A percentile compares a stretch with the other conserved stretches of the same genome.
These are phyloP conservation scores for Rhadinocentrus ornatus DNA, from an alignment of 2,797 vertebrate genomes.

Conservation along the genomic window DNA sequence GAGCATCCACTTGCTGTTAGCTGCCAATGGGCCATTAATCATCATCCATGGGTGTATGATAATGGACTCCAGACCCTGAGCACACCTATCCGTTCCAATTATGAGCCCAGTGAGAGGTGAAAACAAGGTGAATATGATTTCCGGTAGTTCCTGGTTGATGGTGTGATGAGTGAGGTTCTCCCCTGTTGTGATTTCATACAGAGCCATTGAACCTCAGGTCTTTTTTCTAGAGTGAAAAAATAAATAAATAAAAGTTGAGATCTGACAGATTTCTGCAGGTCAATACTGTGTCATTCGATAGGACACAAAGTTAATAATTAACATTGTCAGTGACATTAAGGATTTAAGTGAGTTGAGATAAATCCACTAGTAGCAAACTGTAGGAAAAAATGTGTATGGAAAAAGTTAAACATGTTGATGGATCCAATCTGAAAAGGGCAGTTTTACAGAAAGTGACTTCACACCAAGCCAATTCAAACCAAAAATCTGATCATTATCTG, in stretches of 20 bases:
- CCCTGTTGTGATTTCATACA: constrained; percentile 54
- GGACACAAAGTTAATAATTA: constrained; percentile 40
- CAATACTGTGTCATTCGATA: constrained; percentile 27
- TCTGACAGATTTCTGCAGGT: constrained; percentile 43
- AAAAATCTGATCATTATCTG: too few relatives aligned
- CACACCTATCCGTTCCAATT: constrained; percentile 79
- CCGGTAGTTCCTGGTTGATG: constrained; percentile 65
- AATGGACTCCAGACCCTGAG: constrained; percentile 77
- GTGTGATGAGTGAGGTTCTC: constrained; percentile 51
- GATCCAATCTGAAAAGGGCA: too few relatives aligned
- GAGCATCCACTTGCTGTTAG: constrained; percentile 64
- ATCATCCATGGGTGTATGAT: constrained; percentile 72
- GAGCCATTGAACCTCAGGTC: constrained; percentile 51
- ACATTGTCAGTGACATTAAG: constrained; percentile 21
- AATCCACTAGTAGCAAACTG: neutral
- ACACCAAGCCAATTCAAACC: too few relatives aligned
- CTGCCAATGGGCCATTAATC: constrained; percentile 81
- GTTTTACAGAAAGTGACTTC: too few relatives aligned
- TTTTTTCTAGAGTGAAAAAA: constrained; percentile 34
- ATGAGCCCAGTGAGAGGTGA: constrained; percentile 80
- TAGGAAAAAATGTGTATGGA: neutral
- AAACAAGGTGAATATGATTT: constrained; percentile 82
- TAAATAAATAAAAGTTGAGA: constrained; percentile 2
- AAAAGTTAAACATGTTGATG: neutral
- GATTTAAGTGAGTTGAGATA: constrained; percentile 13